Conservation (phyloP, 2,888 invertebrate species). For the Elegia similella region DNA sequence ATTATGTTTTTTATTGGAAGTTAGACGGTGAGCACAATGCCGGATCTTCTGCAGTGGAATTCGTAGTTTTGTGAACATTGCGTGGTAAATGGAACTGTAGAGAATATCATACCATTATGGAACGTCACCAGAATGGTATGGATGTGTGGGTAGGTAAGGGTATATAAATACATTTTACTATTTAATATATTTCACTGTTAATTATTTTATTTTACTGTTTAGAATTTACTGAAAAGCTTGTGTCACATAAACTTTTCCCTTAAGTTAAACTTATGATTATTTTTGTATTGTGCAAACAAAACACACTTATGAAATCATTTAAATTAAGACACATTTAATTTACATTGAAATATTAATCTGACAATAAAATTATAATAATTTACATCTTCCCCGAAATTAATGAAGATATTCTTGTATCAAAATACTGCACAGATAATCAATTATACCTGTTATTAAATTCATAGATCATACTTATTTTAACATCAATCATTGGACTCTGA, state of each 20-base stretch:
- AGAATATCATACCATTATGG: slow-evolving; percentile 76
- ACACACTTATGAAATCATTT: background rate
- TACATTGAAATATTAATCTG: background rate
- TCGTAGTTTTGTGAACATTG: slow-evolving; percentile 42
- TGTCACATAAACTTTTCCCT: too few species aligned
- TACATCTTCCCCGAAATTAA: background rate
- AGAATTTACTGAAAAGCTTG: background rate
- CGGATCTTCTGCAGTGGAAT: slow-evolving; percentile 44
- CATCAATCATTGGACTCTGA: background rate
- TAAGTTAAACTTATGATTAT: background rate
- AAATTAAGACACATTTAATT: background rate
- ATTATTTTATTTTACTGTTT: background rate
- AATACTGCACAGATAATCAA: background rate
- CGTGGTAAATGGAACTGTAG: slow-evolving; percentile 49
- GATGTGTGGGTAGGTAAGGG: slow-evolving; percentile 83
- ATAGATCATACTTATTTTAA: background rate
- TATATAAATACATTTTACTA: slow-evolving; percentile 46
- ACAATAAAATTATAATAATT: background rate
- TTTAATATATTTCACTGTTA: slow-evolving; percentile 1
- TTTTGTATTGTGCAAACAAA: background rate
- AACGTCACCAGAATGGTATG: slow-evolving; percentile 81
- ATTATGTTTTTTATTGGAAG: slow-evolving; percentile 49
- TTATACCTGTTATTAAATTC: background rate
- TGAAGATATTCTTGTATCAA: background rate
- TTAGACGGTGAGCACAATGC: slow-evolving; percentile 49